Evolutionary conservation across 1,140 invertebrate species (phyloP).

Genomic region (Philopotamus ludificatus): DNA sequence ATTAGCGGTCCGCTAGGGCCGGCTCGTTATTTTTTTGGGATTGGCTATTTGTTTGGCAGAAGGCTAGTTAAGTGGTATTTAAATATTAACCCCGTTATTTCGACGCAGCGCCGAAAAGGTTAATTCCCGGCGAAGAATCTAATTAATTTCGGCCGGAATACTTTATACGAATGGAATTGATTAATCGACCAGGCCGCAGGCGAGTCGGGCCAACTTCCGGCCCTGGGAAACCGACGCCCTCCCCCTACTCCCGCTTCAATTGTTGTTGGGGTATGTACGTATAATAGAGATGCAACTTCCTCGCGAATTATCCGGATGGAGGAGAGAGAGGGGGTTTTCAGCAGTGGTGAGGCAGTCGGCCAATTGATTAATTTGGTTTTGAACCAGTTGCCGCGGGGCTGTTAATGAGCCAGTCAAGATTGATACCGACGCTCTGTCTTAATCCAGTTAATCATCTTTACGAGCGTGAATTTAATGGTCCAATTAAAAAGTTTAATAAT

Average conservation of each 20-base stretch:
- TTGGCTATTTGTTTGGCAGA: slow-evolving; percentile 24
- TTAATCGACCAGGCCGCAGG: slow-evolving; percentile 1
- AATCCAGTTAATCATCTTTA: neutral
- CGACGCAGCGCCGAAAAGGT: slow-evolving; percentile 16
- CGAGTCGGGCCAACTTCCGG: neutral
- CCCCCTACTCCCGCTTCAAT: neutral
- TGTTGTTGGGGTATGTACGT: neutral
- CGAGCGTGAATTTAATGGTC: too few species aligned
- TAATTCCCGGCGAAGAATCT: slow-evolving; percentile 17
- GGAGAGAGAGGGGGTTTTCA: neutral
- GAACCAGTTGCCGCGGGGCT: neutral
- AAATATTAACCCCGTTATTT: slow-evolving; percentile 26
- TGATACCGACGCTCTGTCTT: neutral
- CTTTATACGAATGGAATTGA: slow-evolving; percentile 9
- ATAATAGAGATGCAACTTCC: neutral
- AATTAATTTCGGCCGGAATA: slow-evolving; percentile 20
- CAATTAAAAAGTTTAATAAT: too few species aligned
- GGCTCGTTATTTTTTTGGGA: slow-evolving; percentile 22
- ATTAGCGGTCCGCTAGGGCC: too few species aligned
- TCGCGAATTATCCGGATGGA: too few species aligned
- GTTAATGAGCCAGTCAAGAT: neutral
- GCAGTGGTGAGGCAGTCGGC: neutral
- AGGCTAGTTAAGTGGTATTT: slow-evolving; percentile 24
- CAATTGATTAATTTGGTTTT: neutral
- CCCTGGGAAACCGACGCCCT: neutral